phyloP scores from a whole-genome alignment of 2,888 invertebrate genomes.

The Lissonota sp. region DNA sequence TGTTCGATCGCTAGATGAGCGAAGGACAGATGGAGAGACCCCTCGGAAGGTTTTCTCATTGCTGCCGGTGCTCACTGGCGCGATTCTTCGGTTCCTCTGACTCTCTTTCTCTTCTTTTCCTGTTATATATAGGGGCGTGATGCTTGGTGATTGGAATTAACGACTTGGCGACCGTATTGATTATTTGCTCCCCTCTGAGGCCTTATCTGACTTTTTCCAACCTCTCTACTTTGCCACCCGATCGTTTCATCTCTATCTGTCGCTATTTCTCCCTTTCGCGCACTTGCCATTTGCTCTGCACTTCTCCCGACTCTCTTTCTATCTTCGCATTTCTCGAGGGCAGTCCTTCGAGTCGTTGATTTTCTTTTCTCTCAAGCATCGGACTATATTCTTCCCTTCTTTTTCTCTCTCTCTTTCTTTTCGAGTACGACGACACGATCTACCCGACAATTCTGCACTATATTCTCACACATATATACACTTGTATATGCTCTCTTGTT shows the following conservation, averaged over 20 bases:
- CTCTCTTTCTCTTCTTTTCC: background rate
- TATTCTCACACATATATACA: background rate
- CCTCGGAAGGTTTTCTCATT: slow-evolving; percentile 15
- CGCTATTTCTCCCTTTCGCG: slow-evolving; percentile 49
- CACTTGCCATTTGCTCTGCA: too few relatives aligned
- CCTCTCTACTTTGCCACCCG: slow-evolving; percentile 63
- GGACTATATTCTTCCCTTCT: slow-evolving; percentile 37
- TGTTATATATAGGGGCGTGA: slow-evolving; percentile 72
- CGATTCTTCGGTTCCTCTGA: slow-evolving; percentile 57
- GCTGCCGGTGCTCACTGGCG: slow-evolving; percentile 46
- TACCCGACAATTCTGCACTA: slow-evolving; percentile 10
- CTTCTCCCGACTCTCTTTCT: slow-evolving; percentile 16
- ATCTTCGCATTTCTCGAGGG: slow-evolving; percentile 29
- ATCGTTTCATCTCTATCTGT: slow-evolving; percentile 49
- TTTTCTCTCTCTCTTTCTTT: slow-evolving; percentile 43
- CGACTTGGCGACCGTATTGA: slow-evolving; percentile 81
- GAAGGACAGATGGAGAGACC: background rate
- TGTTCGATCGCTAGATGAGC: slow-evolving; percentile 6
- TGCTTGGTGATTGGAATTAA: slow-evolving; percentile 80
- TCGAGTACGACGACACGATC: slow-evolving; percentile 49
- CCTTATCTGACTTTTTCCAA: slow-evolving; percentile 66
- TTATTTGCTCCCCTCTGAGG: slow-evolving; percentile 73
- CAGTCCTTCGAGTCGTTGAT: slow-evolving; percentile 52
- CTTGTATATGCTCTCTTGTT: background rate
- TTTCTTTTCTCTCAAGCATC: slow-evolving; percentile 52